Conservation (phyloP, 2,888 invertebrate genomes). For the Lycaena phlaeas region DNA sequence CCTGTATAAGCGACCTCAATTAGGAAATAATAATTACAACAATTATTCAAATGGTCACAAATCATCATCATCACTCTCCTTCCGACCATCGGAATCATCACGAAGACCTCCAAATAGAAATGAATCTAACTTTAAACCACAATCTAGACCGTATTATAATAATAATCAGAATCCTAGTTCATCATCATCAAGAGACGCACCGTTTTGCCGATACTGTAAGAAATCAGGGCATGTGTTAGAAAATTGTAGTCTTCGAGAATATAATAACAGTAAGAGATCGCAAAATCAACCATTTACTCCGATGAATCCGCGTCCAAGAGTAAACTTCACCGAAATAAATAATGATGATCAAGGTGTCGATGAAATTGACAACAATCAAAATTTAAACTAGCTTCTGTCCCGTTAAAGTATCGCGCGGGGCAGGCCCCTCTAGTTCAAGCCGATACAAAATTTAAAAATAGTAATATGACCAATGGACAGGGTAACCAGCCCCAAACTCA, state of each 20-base stretch:
- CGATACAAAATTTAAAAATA: conserved; percentile 2
- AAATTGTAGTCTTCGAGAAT: conserved; percentile 7
- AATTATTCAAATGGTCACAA: too few relatives aligned
- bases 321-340: background rate
- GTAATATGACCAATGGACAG: conserved; percentile 9
- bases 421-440: background rate
- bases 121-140: conserved; percentile 11
- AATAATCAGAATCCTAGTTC: conserved; percentile 1
- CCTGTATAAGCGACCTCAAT: too few relatives aligned
- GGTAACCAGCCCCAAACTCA: conserved; percentile 5
- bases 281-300: conserved; percentile 5
- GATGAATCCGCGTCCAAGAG: background rate
- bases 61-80: too few relatives aligned
- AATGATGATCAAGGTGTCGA: background rate
- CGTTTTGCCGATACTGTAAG: conserved; percentile 5
- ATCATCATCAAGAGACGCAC: background rate
- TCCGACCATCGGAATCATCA: conserved; percentile 8
- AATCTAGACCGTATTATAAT: background rate
- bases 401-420: conserved; percentile 7
- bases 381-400: conserved; percentile 5
- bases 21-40: too few relatives aligned
- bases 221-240: conserved; percentile 5
- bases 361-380: background rate
- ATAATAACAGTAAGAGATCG: conserved; percentile 9
- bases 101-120: conserved; percentile 9